These are phyloP conservation scores for Plumapathes pennacea DNA, from an alignment of 92 coral and sea anemone species.

Conservation along the genomic window DNA sequence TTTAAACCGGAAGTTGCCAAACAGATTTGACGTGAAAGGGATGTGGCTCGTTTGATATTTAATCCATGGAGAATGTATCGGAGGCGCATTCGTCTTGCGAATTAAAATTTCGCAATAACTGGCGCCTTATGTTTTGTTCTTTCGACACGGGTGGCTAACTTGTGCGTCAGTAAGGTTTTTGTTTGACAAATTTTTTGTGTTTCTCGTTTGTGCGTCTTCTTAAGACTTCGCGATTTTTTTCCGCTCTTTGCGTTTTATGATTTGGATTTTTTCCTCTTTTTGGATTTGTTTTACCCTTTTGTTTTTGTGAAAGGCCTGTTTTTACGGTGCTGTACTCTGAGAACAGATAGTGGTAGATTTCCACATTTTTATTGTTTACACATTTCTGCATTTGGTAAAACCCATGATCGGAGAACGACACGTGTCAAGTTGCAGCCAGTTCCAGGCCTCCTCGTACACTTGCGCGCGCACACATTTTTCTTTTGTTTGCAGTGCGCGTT, in stretches of 20 bases:
- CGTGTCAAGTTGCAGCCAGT: too few relatives aligned
- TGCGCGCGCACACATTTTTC: too few relatives aligned
- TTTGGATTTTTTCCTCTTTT: neutral
- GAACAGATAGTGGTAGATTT: too few relatives aligned
- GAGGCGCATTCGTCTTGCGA: slow-evolving; percentile 5
- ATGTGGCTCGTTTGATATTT: slow-evolving; percentile 27
- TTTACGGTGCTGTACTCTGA: too few relatives aligned
- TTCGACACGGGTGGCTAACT: slow-evolving; percentile 2
- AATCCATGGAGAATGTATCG: neutral
- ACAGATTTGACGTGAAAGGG: slow-evolving; percentile 41
- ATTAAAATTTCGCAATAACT: slow-evolving; percentile 4
- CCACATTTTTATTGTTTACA: too few relatives aligned
- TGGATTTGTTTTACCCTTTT: slow-evolving; percentile 1
- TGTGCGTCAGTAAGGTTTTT: slow-evolving; percentile 4
- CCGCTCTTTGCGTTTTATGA: neutral
- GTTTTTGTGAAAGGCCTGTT: too few relatives aligned
- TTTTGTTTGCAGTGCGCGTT: too few relatives aligned
- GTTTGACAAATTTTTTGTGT: slow-evolving; percentile 1
- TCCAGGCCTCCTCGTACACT: too few relatives aligned
- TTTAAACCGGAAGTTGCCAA: slow-evolving; percentile 47
- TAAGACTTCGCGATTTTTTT: neutral
- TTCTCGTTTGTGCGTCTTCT: neutral
- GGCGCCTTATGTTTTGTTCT: slow-evolving; percentile 4
- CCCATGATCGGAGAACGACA: too few relatives aligned
- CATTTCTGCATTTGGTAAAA: too few relatives aligned